Conservation (phyloP, 2,888 invertebrate genomes). For the Oasisia sp. region DNA sequence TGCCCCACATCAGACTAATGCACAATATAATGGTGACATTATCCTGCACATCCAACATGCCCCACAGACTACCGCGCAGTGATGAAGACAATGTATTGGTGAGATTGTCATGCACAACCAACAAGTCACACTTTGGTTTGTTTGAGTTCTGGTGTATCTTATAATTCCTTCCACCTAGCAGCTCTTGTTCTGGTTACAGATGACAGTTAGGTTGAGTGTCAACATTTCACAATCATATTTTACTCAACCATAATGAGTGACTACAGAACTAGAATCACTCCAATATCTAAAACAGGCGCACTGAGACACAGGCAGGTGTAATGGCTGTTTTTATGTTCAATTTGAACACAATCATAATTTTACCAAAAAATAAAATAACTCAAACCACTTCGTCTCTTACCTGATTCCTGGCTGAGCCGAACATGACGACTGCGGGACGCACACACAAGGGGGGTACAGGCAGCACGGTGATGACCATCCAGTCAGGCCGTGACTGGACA, state of each 20-base stretch:
- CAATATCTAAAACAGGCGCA: neutral
- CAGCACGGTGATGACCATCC: conserved; percentile 98
- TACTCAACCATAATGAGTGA: neutral
- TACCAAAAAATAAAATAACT: neutral
- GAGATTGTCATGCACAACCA: no score
- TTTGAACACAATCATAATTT: neutral
- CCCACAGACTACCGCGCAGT: no score
- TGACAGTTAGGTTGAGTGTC: no score
- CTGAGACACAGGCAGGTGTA: neutral
- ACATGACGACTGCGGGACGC: conserved; percentile 98
- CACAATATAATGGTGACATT: no score
- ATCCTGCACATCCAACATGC: no score
- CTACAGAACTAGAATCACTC: neutral
- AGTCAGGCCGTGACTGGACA: conserved; percentile 92
- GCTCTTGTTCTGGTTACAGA: no score
- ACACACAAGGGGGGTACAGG: conserved; percentile 97
- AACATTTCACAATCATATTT: neutral
- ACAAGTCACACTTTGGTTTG: neutral
- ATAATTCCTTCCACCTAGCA: neutral
- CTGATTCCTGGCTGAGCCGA: conserved; percentile 96
- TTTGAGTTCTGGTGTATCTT: neutral
- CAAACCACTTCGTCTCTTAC: conserved; percentile 45
- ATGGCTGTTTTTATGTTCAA: neutral
- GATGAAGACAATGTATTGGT: no score
- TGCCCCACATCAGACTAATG: no score